A percentile compares a stretch with the other conserved stretches of the same genome.
phyloP scores from a whole-genome alignment of 2,113 vertebrate genomes.

The Paramormyrops kingsleyae region DNA sequence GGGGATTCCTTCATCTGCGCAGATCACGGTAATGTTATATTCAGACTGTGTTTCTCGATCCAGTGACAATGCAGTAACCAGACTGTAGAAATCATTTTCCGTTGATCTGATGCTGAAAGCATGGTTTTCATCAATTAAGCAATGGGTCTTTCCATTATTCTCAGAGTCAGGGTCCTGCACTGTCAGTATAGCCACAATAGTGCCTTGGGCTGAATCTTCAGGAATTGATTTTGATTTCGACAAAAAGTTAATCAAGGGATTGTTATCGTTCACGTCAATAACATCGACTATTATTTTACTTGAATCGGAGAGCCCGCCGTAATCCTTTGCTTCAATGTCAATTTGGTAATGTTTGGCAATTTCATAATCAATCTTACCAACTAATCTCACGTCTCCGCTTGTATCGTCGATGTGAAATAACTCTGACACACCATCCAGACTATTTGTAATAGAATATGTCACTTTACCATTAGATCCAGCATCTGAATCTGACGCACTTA shows the following conservation, averaged over 20 bases:
- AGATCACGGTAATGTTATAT: constrained; percentile 26
- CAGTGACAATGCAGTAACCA: constrained; percentile 30
- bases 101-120: constrained; percentile 31
- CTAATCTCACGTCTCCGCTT: constrained; percentile 43
- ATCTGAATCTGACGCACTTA: constrained; percentile 55
- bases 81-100: constrained; percentile 34
- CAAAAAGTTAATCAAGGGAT: constrained; percentile 42
- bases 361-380: constrained; percentile 50
- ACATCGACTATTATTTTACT: constrained; percentile 49
- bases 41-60: constrained; percentile 22
- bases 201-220: constrained; percentile 23
- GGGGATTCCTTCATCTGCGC: constrained; percentile 35
- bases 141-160: constrained; percentile 24
- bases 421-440: background rate
- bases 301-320: constrained; percentile 31
- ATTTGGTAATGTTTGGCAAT: constrained; percentile 37
- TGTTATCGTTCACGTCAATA: constrained; percentile 52
- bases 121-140: constrained; percentile 1
- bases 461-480: constrained; percentile 42
- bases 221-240: constrained; percentile 33
- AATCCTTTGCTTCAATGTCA: constrained; percentile 48
- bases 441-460: constrained; percentile 52
- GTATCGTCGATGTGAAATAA: constrained; percentile 37
- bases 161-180: constrained; percentile 28
- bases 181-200: constrained; percentile 27